These are phyloP conservation scores for Nannospalax galili DNA, from an alignment of 2,113 vertebrate species.

Conservation along the genomic window DNA sequence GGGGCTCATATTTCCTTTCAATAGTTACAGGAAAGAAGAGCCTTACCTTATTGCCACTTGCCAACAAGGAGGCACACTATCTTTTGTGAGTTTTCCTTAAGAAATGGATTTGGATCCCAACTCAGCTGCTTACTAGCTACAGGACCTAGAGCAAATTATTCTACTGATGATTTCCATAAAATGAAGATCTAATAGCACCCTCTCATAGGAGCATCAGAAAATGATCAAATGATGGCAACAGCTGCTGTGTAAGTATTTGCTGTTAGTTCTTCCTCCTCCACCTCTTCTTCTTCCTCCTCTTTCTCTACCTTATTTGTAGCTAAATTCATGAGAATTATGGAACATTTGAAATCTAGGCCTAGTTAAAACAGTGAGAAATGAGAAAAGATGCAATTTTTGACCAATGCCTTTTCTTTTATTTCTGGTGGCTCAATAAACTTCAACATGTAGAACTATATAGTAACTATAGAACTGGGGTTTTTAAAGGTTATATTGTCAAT, in stretches of 20 bases:
- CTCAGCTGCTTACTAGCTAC: not conserved
- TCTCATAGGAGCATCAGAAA: not conserved
- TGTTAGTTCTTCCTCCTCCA: not conserved
- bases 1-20: not conserved
- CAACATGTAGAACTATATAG: not conserved
- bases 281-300: not conserved
- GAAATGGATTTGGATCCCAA: not conserved
- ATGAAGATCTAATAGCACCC: not conserved
- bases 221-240: not conserved
- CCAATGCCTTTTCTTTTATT: not conserved
- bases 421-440: not conserved
- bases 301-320: not conserved
- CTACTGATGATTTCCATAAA: not conserved
- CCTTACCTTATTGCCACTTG: not conserved
- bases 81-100: conserved; percentile 6
- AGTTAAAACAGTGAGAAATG: not conserved
- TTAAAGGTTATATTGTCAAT: not conserved
- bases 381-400: not conserved
- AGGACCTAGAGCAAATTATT: not conserved
- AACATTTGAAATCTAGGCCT: not conserved
- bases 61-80: not conserved
- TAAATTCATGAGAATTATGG: not conserved
- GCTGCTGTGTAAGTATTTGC: not conserved
- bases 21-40: not conserved
- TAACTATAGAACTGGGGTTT: not conserved